Conservation (phyloP, 37 sponge, comb jelly and placozoan species). For the Bolinopsis microptera region DNA sequence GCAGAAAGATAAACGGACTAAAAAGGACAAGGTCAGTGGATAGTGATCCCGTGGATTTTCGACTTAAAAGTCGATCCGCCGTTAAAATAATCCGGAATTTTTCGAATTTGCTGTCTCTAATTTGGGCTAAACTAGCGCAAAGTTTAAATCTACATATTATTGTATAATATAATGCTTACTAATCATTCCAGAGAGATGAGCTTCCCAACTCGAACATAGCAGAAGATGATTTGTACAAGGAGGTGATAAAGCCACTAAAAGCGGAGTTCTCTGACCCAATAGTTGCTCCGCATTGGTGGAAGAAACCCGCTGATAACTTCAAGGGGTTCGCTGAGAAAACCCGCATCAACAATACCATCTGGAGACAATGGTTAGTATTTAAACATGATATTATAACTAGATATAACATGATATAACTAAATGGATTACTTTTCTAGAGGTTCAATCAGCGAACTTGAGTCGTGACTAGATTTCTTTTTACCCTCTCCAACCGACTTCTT, state of each 20-base stretch:
- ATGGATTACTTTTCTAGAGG: too few species aligned
- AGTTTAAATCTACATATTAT: too few species aligned
- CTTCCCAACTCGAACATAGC: neutral
- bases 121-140: too few species aligned
- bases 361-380: constrained; percentile 50
- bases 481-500: too few species aligned
- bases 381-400: neutral
- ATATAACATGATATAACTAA: too few species aligned
- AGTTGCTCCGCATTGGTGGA: constrained; percentile 62
- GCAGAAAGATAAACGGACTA: neutral
- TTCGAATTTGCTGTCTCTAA: too few species aligned
- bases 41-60: too few species aligned
- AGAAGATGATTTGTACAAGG: constrained; percentile 56
- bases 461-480: too few species aligned
- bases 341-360: constrained; percentile 41
- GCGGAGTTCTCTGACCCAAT: constrained; percentile 51
- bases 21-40: neutral
- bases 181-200: neutral
- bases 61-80: too few species aligned
- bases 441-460: too few species aligned
- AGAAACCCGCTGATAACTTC: constrained; percentile 54
- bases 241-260: constrained; percentile 27
- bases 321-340: constrained; percentile 54
- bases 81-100: too few species aligned
- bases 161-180: too few species aligned